phyloP scores from a whole-genome alignment of 2,113 vertebrate species.

The Motacilla alba region DNA sequence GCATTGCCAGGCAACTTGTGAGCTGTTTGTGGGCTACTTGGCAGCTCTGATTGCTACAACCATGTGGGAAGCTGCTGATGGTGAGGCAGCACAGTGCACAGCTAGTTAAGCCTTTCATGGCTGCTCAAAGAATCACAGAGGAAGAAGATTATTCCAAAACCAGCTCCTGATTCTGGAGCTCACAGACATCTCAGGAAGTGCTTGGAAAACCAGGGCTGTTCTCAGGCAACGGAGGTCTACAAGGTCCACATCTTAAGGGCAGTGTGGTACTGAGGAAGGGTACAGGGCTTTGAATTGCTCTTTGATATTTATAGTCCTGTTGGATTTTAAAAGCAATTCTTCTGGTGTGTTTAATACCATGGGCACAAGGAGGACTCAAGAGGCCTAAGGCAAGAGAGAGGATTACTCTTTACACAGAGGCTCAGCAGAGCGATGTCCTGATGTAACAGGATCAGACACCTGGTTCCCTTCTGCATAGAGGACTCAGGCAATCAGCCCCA shows the following conservation, averaged over 20 bases:
- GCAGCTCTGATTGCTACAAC: background rate
- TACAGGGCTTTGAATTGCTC: background rate
- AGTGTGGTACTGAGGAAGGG: background rate
- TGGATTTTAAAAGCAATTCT: background rate
- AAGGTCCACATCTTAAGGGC: background rate
- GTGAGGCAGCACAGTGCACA: background rate
- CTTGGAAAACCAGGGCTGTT: background rate
- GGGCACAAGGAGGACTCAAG: background rate
- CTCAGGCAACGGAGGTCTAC: fast-evolving
- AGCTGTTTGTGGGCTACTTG: background rate
- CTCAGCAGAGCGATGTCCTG: background rate
- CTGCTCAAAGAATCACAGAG: background rate
- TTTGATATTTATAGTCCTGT: background rate
- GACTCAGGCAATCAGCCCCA: background rate
- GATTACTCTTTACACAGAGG: background rate
- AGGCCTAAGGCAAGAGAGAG: background rate
- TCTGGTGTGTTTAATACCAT: background rate
- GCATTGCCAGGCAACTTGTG: background rate
- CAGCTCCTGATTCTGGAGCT: background rate
- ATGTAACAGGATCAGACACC: background rate
- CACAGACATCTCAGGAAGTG: background rate
- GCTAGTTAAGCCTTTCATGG: background rate
- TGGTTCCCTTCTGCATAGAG: background rate
- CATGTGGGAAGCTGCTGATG: background rate
- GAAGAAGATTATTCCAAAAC: background rate